Evolutionary conservation across 2,888 invertebrate species (phyloP), one percentile per base, ranked within the genome.

Genomic region (Eupithecia subumbrata): DNA sequence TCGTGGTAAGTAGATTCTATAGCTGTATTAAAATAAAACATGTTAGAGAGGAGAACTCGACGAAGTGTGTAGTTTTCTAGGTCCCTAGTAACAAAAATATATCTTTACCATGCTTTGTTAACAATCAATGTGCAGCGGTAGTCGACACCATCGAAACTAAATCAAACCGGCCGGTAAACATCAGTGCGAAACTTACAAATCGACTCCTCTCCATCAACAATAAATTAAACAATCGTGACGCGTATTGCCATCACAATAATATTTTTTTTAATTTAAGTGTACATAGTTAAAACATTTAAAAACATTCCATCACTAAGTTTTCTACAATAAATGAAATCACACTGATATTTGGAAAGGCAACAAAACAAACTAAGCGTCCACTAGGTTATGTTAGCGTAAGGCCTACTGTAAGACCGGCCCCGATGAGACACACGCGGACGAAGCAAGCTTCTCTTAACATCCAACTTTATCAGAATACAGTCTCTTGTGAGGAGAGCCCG

Each of bases 311-410:
- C 89, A 88, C 89, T 92, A 91, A 91, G 84, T 88, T 87, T 87
- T 91, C 84, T 92, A 91, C 87, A 82, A 87, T 87, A 90, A 92
- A 92, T 86, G 87, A 92, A 93, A 92, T 89, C 94, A 94, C 94
- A 93, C 94, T 86, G 91, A 93, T 92, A 92, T 91, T 93, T 93
- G 83, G 91, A 91, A 93, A 94, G 93, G 92, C 91, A 93, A 93
- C 92, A 90, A 92, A 93, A 93, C 91, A 91, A 92, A 92, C 92
- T 86, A 92, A 93, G 93, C 93, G 86, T 92, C 89, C 92, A 90
- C 92, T 90, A 91, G 87, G 87, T 88, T 90, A 89, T 90, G 92
- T 92, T 89, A 91, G 91, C 91, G 86, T 71, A 73, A 68, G 75
- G 73, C 69, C 71, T 77, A 70, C 45, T 74, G 63, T 25, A 69